Percentiles rank a stretch among this genome's conserved stretches.
These are phyloP conservation scores for Paramuricea clavata DNA, from an alignment of 92 coral and sea anemone genomes.

Conservation along the genomic window DNA sequence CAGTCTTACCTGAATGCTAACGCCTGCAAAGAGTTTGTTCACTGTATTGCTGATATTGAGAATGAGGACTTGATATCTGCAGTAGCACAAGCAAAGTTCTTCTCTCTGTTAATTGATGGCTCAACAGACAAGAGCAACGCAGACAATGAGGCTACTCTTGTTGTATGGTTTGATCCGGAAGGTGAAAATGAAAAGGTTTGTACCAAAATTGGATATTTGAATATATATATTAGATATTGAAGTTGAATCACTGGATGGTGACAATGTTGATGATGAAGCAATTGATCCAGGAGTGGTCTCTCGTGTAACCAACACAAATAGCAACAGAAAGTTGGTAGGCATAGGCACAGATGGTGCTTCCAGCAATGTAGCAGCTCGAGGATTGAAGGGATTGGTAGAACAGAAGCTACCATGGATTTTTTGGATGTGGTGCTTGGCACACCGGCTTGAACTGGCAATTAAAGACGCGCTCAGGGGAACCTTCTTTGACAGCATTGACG, in stretches of 20 bases:
- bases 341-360: constrained; percentile 31
- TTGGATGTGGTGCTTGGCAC: constrained; percentile 36
- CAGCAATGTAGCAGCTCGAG: background rate
- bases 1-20: constrained; percentile 11
- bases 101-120: constrained; percentile 67
- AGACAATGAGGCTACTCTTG: constrained; percentile 45
- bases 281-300: constrained; percentile 17
- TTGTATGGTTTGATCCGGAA: constrained; percentile 22
- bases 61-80: constrained; percentile 10
- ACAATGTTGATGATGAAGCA: constrained; percentile 25
- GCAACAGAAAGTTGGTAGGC: constrained; percentile 19
- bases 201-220: constrained; percentile 16
- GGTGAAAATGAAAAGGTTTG: constrained; percentile 17
- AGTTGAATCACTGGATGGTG: background rate
- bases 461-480: background rate
- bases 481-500: background rate
- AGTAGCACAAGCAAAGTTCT: constrained; percentile 45
- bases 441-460: constrained; percentile 24
- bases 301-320: background rate
- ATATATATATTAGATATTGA: background rate
- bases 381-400: constrained; percentile 27
- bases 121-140: constrained; percentile 64
- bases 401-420: constrained; percentile 19
- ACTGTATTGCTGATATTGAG: constrained; percentile 24
- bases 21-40: constrained; percentile 30